These are phyloP conservation scores for Megatriorchis doriae DNA, from an alignment of 2,113 vertebrate species.

Conservation along the genomic window DNA sequence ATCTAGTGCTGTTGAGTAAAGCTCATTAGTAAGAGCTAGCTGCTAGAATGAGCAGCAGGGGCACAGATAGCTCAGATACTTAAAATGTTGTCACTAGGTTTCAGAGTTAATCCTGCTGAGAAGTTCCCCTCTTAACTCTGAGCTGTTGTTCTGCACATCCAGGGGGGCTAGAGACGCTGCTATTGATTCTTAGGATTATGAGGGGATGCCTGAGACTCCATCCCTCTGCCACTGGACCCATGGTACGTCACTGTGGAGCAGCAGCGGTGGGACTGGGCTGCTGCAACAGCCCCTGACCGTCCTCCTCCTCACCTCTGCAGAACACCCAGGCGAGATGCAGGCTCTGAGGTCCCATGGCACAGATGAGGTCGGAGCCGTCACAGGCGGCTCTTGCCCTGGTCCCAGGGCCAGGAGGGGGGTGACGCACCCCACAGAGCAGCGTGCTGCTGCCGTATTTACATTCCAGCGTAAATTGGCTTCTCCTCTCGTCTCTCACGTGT, in stretches of 20 bases:
- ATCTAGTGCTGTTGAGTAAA: not conserved
- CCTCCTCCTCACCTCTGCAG: not conserved
- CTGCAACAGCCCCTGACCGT: not conserved
- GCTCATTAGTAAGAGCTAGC: conserved; percentile 12
- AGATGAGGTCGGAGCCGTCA: not conserved
- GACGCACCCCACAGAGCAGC: fast-evolving
- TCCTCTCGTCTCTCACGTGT: not conserved
- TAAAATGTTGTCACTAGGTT: not conserved
- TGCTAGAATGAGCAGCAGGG: not conserved
- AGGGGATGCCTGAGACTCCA: not conserved
- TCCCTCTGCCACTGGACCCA: not conserved
- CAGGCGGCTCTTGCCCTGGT: not conserved
- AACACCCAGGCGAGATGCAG: not conserved
- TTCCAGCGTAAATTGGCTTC: not conserved
- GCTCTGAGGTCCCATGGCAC: not conserved
- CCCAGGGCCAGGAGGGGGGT: not conserved
- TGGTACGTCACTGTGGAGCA: not conserved
- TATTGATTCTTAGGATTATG: not conserved
- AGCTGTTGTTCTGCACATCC: not conserved
- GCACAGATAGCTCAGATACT: not conserved
- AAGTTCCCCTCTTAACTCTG: not conserved
- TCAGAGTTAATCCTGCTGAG: conserved; percentile 28
- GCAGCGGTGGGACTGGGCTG: not conserved
- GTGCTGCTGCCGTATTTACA: conserved; percentile 22
- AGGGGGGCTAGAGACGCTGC: not conserved